phyloP scores from a whole-genome alignment of 2,113 vertebrate species.

The Eclectus roratus region DNA sequence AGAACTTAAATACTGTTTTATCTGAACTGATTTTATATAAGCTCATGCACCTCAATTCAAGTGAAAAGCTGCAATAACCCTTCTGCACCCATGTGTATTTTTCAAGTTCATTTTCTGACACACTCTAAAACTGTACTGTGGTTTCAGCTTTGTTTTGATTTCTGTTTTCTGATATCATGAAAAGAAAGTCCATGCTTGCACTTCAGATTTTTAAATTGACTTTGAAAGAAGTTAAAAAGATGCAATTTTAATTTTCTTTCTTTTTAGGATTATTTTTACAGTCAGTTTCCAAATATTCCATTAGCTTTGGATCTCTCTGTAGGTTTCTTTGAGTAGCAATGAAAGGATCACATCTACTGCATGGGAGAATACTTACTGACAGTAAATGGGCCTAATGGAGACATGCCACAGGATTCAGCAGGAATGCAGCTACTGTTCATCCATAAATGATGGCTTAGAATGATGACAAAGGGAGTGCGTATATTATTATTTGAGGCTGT shows the following conservation, averaged over 20 bases:
- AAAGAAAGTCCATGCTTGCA: background rate
- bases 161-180: background rate
- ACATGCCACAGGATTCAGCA: constrained; percentile 17
- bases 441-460: background rate
- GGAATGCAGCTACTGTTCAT: background rate
- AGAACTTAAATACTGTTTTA: background rate
- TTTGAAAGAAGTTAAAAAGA: background rate
- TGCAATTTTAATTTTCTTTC: background rate
- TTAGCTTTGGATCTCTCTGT: background rate
- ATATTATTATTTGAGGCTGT: constrained; percentile 8
- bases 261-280: background rate
- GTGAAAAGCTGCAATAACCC: background rate
- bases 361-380: constrained; percentile 2
- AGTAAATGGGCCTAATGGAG: constrained; percentile 46
- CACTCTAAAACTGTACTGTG: background rate
- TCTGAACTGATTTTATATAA: background rate
- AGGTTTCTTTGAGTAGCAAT: constrained; percentile 31
- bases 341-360: background rate
- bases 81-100: background rate
- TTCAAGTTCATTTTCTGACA: background rate
- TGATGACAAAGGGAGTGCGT: background rate
- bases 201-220: background rate
- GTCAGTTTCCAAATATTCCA: background rate
- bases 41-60: background rate
- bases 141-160: background rate